These are phyloP conservation scores for Phoebastria nigripes DNA, from an alignment of 2,797 vertebrate genomes.

Conservation along the genomic window DNA sequence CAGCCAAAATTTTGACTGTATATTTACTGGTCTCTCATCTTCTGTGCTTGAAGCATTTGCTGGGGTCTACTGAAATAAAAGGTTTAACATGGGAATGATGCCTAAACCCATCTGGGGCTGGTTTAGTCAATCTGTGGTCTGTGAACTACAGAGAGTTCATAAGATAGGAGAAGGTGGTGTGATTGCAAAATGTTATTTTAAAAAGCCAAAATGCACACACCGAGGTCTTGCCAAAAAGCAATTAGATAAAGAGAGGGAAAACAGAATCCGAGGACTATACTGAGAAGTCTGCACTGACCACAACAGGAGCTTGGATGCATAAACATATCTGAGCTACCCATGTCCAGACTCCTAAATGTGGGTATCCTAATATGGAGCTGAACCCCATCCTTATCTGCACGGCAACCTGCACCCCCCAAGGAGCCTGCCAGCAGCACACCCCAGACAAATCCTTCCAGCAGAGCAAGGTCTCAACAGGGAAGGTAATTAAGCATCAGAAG, in stretches of 20 bases:
- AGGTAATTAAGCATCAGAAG: neutral
- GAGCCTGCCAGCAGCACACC: neutral
- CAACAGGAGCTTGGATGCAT: neutral
- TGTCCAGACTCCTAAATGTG: rapidly evolving
- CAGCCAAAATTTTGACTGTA: neutral
- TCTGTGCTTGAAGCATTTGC: neutral
- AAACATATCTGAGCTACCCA: neutral
- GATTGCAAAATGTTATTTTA: neutral
- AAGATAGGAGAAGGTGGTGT: neutral
- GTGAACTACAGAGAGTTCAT: neutral
- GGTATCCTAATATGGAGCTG: neutral
- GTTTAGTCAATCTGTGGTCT: neutral
- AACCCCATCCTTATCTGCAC: too few relatives aligned
- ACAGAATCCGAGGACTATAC: neutral
- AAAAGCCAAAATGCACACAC: neutral
- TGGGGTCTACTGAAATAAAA: neutral
- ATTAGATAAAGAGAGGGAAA: neutral
- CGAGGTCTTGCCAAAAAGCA: neutral
- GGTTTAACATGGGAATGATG: neutral
- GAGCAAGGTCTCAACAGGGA: neutral
- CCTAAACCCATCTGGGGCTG: neutral
- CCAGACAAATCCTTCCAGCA: neutral
- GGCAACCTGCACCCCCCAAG: neutral
- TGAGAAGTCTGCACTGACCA: neutral
- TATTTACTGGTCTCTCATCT: neutral